Evolutionary conservation across 2,113 vertebrate genomes (phyloP).

Genomic region (Plestiodon gilberti): DNA sequence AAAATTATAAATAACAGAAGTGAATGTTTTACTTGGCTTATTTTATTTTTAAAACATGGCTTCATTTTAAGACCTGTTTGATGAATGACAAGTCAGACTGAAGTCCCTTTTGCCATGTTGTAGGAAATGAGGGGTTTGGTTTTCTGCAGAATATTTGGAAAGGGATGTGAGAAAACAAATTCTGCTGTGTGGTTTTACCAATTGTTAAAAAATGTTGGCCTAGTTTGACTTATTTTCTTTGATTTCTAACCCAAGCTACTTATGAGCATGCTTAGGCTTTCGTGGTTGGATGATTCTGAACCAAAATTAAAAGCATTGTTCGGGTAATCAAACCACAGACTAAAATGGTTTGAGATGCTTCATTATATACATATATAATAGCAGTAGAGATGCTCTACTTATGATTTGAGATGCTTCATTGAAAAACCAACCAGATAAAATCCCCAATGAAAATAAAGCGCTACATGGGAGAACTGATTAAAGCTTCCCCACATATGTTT

Average conservation of each 20-base stretch:
- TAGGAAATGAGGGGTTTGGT: slow-evolving; percentile 42
- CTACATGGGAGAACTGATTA: not conserved
- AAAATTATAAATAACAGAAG: slow-evolving; percentile 77
- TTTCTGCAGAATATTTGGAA: slow-evolving; percentile 36
- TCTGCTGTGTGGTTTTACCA: slow-evolving; percentile 36
- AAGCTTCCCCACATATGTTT: not conserved
- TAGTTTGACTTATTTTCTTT: not conserved
- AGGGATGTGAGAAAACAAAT: slow-evolving; percentile 16
- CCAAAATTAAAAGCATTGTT: too few species aligned
- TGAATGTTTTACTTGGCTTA: slow-evolving; percentile 76
- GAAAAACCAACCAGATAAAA: not conserved
- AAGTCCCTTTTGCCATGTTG: slow-evolving; percentile 16
- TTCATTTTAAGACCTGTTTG: slow-evolving; percentile 35
- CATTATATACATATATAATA: too few species aligned
- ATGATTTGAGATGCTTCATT: not conserved
- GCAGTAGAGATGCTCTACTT: too few species aligned
- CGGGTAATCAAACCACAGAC: too few species aligned
- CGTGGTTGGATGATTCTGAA: too few species aligned
- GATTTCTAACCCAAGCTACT: not conserved
- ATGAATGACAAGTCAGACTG: slow-evolving; percentile 51
- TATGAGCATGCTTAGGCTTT: too few species aligned
- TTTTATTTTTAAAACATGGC: slow-evolving; percentile 53
- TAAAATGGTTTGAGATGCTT: too few species aligned
- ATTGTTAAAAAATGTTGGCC: not conserved
- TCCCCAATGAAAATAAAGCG: not conserved